phyloP scores from a whole-genome alignment of 1,140 invertebrate genomes.

The Brachionus rotundiformis region DNA sequence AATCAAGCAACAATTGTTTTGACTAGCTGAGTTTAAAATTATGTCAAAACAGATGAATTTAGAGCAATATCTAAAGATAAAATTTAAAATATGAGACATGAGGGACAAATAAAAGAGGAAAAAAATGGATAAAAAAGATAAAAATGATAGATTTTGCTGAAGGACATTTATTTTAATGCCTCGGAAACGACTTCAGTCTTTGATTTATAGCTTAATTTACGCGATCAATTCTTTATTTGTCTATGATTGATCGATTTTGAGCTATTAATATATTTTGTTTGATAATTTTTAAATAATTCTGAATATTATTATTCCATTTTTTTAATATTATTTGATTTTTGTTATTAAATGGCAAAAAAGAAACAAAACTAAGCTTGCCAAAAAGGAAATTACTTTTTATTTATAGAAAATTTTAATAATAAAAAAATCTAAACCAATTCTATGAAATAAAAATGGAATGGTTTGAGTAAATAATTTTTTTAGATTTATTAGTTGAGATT shows the following conservation, averaged over 20 bases:
- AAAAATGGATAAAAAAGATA: not conserved
- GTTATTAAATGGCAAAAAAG: too few relatives aligned
- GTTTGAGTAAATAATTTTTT: not conserved
- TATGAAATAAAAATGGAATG: not conserved
- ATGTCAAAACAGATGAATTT: not conserved
- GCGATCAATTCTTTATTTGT: too few relatives aligned
- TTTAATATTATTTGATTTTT: too few relatives aligned
- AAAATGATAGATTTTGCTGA: too few relatives aligned
- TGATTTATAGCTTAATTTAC: too few relatives aligned
- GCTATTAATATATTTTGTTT: too few relatives aligned
- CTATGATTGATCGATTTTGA: too few relatives aligned
- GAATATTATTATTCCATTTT: too few relatives aligned
- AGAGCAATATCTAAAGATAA: conserved; percentile 8
- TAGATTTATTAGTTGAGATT: not conserved
- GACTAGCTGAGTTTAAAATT: not conserved
- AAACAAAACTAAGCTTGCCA: not conserved
- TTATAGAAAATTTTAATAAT: not conserved
- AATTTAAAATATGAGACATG: too few relatives aligned
- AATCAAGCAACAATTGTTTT: not conserved
- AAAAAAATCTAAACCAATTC: not conserved
- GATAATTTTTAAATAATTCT: too few relatives aligned
- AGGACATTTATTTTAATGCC: too few relatives aligned
- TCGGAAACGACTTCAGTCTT: too few relatives aligned
- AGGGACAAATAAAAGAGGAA: not conserved
- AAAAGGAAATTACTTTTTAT: not conserved